Evolutionary conservation across 2,888 invertebrate species (phyloP), one percentile per base, ranked within the genome.

Genomic region (Drosophila limbata): DNA sequence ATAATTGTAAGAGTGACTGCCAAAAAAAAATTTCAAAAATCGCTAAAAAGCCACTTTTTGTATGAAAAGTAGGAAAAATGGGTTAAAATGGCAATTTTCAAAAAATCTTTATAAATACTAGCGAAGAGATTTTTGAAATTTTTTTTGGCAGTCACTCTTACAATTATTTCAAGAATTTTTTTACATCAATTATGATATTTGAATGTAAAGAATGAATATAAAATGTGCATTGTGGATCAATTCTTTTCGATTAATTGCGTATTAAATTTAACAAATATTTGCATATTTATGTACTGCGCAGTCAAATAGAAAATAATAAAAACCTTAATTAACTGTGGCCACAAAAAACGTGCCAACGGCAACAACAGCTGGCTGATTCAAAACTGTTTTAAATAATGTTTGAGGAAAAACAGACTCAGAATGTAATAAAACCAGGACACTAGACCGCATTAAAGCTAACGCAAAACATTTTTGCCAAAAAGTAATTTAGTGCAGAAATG

Each of bases 391-490:
- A 37, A 44, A 28, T 33, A 35, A 11, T 19, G 40, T 33, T 33
- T 15, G 17, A n/a, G n/a, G 13, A 10, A 15, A 13, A 9, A 35
- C 35, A 25, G 55, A 74, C 69, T 35, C 74, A 69, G 51, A 69
- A 69, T 56, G 25, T 62, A 78, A 78, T 78, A 73, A 72, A 60
- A 42, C 61, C 48, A 37, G 57, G 50, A 28, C 64, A 67, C 71
- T 81, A 81, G 74, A 71, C 74, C 87, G 61, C 81, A 73, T 81
- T 73, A 73, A 77, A 70, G 60, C 73, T 55, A 50, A 35, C 50
- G 5, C 11, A 15, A 59, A 51, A 35, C 21, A 51, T 35, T 52
- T 50, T 31, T 11, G 10, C 9, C 21, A 21, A 42, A 47, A 59
- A 35, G 45, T 55, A 21, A 60, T 55, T 60, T 56, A 44, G 60